Conservation (phyloP, 1,140 invertebrate species). For the Rhopalosiphum padi region DNA sequence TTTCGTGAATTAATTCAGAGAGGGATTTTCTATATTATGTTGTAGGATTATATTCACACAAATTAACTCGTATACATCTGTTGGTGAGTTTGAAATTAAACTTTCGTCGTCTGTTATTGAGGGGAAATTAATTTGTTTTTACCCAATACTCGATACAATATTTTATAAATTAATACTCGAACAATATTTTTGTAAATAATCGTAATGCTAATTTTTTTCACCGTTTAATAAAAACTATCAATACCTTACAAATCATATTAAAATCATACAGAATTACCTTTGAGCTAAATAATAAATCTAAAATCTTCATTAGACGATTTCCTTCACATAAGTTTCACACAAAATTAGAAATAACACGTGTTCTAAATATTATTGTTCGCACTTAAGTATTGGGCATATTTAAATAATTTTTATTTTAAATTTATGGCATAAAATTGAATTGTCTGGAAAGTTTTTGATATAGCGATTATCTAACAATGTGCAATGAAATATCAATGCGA, state of each 20-base stretch:
- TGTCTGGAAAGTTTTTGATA: not conserved
- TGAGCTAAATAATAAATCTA: not conserved
- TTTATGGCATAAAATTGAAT: not conserved
- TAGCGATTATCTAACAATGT: not conserved
- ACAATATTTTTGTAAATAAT: not conserved
- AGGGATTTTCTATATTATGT: not conserved
- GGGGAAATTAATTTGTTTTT: slow-evolving; percentile 31
- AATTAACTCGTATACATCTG: not conserved
- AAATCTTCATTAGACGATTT: not conserved
- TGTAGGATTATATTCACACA: slow-evolving; percentile 13
- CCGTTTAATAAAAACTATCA: not conserved
- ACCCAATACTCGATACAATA: not conserved
- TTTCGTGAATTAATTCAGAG: not conserved
- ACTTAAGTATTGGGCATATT: not conserved
- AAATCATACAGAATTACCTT: not conserved
- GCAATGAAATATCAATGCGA: slow-evolving; percentile 17
- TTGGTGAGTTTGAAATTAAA: not conserved
- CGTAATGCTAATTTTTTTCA: not conserved
- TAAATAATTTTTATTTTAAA: not conserved
- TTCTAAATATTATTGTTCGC: not conserved
- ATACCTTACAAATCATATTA: not conserved
- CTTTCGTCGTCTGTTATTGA: slow-evolving; percentile 18
- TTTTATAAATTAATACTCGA: not conserved
- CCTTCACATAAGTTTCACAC: not conserved
- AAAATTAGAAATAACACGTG: not conserved